These are phyloP conservation scores for Ladona fulva DNA, from an alignment of 1,140 invertebrate species.

Conservation along the genomic window DNA sequence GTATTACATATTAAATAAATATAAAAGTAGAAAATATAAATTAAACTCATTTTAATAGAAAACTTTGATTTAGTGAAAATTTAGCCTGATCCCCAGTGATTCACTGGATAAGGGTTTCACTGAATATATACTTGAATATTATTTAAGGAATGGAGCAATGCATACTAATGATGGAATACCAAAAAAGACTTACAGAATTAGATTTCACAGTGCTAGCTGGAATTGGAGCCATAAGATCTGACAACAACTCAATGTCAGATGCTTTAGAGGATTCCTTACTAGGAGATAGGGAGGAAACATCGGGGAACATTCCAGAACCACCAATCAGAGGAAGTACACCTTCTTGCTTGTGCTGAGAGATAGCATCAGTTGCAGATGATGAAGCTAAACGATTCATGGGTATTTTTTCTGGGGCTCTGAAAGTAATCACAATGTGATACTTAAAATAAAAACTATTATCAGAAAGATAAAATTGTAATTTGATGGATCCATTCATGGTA, in stretches of 20 bases:
- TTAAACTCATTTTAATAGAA: no score
- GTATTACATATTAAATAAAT: no score
- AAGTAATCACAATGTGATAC: constrained; percentile 20
- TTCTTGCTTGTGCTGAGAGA: not conserved
- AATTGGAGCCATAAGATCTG: not conserved
- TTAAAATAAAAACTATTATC: no score
- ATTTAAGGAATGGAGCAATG: no score
- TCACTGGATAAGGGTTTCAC: no score
- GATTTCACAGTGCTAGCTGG: not conserved
- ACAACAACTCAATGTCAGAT: not conserved
- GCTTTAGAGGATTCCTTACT: not conserved
- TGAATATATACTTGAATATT: no score
- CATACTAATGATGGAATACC: no score
- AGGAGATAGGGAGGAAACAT: constrained; percentile 15
- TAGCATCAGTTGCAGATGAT: not conserved
- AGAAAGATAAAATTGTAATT: no score
- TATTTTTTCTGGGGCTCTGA: constrained; percentile 52
- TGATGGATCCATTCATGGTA: no score
- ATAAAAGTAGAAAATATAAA: no score
- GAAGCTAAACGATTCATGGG: constrained; percentile 55
- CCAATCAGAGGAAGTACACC: not conserved
- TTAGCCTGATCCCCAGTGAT: no score
- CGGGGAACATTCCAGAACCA: not conserved
- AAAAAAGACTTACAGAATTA: not conserved
- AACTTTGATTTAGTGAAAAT: no score